Evolutionary conservation across 2,113 vertebrate species (phyloP), one percentile per base, ranked within the genome.

Genomic region (Corythornis madagascariensis): DNA sequence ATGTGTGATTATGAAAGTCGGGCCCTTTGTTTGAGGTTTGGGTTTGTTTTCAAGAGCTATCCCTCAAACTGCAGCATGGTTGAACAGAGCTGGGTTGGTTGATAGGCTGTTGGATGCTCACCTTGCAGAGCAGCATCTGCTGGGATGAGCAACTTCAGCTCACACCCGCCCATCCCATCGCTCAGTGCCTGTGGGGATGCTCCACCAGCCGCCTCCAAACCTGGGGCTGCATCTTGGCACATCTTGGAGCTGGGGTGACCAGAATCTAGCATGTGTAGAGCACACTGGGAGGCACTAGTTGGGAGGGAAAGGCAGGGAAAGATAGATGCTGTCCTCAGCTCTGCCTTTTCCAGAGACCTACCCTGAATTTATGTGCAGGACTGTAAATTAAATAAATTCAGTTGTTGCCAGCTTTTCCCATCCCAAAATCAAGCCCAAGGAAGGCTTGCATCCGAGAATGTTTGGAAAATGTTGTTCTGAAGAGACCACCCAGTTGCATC

Each of bases 11-110:
- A 80, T 52, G 95, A 48, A 85, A 96, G 89, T 93, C 24, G 21
- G 86, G 89, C 81, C 92, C 87, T 96, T 95, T 96, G 95, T 94
- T 71, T 91, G 94, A 95, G 95, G 72, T 92, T 92, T 81, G 92
- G 75, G 83, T 83, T 95, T 92, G 88, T 90, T 93, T 95, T 83
- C 83, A 67, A 90, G 77, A 86, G 77, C 86, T 38, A 72, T 48
- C 70, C 91, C 94, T 93, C 77, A 72, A 92, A 92, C 73, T 9
- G 1, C n/a, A 5, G 73, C 80, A 43, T 5, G 40, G 42, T 16
- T 77, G 48, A 82, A 75, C 79, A 76, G 55, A 86, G 77, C 81
- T 57, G 83, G 86, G 81, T 48, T 43, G 38, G 38, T 38, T 38
- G 38, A 29, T 16, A 20, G 22, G 83, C 74, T 78, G 86, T 81